These are phyloP conservation scores for Microctenopoma steveboyesi DNA, from an alignment of 2,797 vertebrate genomes.

Conservation along the genomic window DNA sequence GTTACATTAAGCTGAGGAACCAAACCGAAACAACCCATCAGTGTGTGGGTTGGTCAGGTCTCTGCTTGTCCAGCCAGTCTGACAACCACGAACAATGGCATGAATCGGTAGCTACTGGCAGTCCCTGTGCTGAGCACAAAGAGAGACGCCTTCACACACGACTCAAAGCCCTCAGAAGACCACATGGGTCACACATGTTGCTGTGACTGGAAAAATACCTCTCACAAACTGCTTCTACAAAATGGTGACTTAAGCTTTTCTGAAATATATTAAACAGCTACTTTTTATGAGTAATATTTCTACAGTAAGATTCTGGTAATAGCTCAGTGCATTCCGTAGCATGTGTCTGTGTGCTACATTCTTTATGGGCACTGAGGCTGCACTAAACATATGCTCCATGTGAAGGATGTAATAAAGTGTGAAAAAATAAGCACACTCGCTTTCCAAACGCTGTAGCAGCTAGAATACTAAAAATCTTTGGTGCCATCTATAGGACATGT, in stretches of 20 bases:
- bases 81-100: conserved; percentile 6
- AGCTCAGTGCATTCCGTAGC: not conserved
- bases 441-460: rapidly evolving
- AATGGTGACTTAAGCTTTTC: not conserved
- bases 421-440: not conserved
- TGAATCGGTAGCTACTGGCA: conserved; percentile 14
- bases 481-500: conserved; percentile 41
- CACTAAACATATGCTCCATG: not conserved
- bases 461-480: conserved; percentile 10
- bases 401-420: not conserved
- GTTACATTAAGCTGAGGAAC: not conserved
- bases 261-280: not conserved
- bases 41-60: not conserved
- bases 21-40: not conserved
- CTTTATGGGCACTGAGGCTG: not conserved
- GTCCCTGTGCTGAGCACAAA: conserved; percentile 35
- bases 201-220: conserved; percentile 59
- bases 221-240: not conserved
- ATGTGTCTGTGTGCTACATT: not conserved
- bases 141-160: conserved; percentile 50
- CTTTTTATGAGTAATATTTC: not conserved
- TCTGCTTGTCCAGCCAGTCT: not conserved
- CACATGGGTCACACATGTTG: conserved; percentile 54
- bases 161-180: conserved; percentile 25
- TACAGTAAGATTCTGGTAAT: not conserved